Conservation (phyloP, 2,888 invertebrate species). For the Thymelicus sylvestris region DNA sequence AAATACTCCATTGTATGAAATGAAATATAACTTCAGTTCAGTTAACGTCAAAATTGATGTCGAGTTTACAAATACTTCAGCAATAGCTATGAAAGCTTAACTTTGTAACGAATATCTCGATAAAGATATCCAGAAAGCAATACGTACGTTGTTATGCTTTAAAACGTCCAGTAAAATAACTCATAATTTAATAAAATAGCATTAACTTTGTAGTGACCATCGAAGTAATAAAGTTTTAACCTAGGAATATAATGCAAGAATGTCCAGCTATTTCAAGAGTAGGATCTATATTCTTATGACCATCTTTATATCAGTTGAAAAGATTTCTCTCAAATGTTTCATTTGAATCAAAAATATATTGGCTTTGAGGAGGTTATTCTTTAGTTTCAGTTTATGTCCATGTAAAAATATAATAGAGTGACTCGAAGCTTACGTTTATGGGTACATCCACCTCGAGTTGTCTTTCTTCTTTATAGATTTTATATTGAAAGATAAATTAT, state of each 20-base stretch:
- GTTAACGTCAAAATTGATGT: slow-evolving; percentile 5
- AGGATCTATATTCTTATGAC: slow-evolving; percentile 30
- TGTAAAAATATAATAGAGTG: slow-evolving; percentile 47
- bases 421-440: slow-evolving; percentile 47
- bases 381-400: slow-evolving; percentile 45
- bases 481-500: slow-evolving; percentile 47
- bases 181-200: slow-evolving; percentile 34
- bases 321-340: slow-evolving; percentile 39
- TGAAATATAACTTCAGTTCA: slow-evolving; percentile 3
- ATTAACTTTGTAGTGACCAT: slow-evolving; percentile 34
- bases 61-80: neutral
- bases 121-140: slow-evolving; percentile 29
- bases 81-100: slow-evolving; percentile 22
- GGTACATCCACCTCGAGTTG: slow-evolving; percentile 46
- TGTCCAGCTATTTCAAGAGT: slow-evolving; percentile 33
- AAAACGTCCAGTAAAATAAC: slow-evolving; percentile 30
- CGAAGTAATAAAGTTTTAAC: slow-evolving; percentile 35
- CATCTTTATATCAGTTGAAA: slow-evolving; percentile 35
- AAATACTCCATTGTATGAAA: too few species aligned
- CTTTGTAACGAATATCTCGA: slow-evolving; percentile 27
- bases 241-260: slow-evolving; percentile 33
- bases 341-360: slow-evolving; percentile 42
- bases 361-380: slow-evolving; percentile 39
- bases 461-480: slow-evolving; percentile 44
- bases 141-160: slow-evolving; percentile 24